A percentile compares a stretch with the other conserved stretches of the same genome.
These are phyloP conservation scores for Tylochromis polylepis DNA, from an alignment of 2,113 vertebrate species.

Conservation along the genomic window DNA sequence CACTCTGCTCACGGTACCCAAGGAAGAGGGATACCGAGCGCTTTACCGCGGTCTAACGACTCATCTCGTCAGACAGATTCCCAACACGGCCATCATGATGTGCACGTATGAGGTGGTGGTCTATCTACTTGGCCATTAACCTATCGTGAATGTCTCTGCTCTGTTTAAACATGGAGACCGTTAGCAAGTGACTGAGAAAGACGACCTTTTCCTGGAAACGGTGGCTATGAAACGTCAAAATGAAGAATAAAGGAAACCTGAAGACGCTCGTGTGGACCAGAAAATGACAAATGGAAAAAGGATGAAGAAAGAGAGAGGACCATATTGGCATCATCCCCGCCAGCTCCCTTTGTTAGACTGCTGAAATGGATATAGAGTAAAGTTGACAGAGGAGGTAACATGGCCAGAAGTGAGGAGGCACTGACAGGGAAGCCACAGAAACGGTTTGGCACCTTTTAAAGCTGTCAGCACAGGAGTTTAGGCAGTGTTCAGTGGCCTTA, in stretches of 20 bases:
- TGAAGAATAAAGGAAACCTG: conserved; percentile 74
- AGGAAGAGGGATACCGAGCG: conserved; percentile 91
- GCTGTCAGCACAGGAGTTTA: background rate
- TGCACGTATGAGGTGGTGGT: conserved; percentile 97
- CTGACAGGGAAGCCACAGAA: background rate
- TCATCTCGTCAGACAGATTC: conserved; percentile 95
- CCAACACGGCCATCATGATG: conserved; percentile 99
- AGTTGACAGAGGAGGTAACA: background rate
- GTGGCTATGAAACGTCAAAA: conserved; percentile 21
- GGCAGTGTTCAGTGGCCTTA: conserved; percentile 48
- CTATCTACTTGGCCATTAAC: conserved; percentile 89
- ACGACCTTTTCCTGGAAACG: background rate
- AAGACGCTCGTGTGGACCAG: conserved; percentile 30
- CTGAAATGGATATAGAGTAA: background rate
- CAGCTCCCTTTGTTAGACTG: background rate
- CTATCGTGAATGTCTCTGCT: background rate
- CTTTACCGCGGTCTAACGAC: conserved; percentile 95
- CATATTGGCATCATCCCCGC: conserved; percentile 14
- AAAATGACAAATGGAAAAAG: background rate
- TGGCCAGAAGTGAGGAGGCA: background rate
- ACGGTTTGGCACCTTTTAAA: background rate
- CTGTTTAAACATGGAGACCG: background rate
- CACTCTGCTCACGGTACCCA: conserved; percentile 84
- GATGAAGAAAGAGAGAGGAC: background rate
- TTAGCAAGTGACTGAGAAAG: background rate